Base-by-base conservation (phyloP, 2,797 vertebrate genomes). In the Adelosebastes latens region DNA sequence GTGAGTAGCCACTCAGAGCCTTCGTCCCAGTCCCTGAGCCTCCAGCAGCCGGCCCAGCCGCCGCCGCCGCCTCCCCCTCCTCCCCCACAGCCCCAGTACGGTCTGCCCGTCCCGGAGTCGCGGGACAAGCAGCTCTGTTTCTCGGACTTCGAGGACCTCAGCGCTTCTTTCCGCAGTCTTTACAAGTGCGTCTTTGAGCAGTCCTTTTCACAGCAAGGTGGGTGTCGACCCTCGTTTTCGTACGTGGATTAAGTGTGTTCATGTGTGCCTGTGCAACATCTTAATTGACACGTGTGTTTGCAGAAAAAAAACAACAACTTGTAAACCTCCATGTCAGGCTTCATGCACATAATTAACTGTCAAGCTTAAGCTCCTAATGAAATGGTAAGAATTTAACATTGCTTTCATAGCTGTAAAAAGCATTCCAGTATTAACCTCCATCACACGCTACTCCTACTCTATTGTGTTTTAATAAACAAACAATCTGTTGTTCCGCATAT, bases 181-280 rank as follows among this genome's bases (percentile, higher is more conserved):
- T 97, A 97, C 92, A 97, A 97, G 87, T 96, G 96, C 64, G 96
- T 97, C 90, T 97, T 97, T 83, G 96, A 97, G 90, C 97, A 96
- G 93, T 94, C 95, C 72, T 96, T 96, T 91, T 94, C 95, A 62
- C 96, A 97, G 80, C 96, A 96, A 96, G 96, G 97, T 97, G 87
- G 89, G 96, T 93, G 74, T 82, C 60, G 6, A 7, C 46, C 58
- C 9, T 77, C 9, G 2, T 56, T 67, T 66, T 74, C 13, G 39
- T 42, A 16, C 36, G 62, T 16, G 65, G 52, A 59, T 81, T 59
- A 67, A 67, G 39, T 53, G 66, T 62, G 53, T 65, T 70, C 6
- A 24, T 69, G 82, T 72, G 63, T 74, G 59, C 56, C 39, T n/a
- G 31, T 78, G 34, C 59, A 31, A 77, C 74, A 72, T 72, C 32